Conservation (phyloP, 2,888 invertebrate species). For the Cataglyphis rosenhaueri region DNA sequence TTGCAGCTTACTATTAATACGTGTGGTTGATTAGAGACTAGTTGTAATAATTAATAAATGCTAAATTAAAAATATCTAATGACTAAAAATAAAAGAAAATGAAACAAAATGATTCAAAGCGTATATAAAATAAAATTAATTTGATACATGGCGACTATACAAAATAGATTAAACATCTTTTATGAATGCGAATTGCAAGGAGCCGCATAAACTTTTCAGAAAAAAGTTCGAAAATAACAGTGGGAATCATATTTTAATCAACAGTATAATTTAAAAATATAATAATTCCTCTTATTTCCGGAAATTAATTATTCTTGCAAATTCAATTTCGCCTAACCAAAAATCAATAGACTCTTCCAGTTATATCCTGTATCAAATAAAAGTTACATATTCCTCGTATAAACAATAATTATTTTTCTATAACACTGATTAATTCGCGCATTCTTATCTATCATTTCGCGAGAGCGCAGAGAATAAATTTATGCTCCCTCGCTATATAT, state of each 20-base stretch:
- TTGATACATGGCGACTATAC: neutral
- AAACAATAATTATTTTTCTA: conserved; percentile 26
- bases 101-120: neutral
- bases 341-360: conserved; percentile 21
- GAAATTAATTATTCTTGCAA: conserved; percentile 29
- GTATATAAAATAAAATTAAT: conserved; percentile 6
- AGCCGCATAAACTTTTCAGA: conserved; percentile 10
- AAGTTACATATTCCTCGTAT: conserved; percentile 24
- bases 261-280: conserved; percentile 15
- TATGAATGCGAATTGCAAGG: neutral
- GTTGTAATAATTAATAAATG: neutral
- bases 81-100: conserved; percentile 6
- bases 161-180: neutral
- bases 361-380: neutral
- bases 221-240: conserved; percentile 13
- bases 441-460: neutral
- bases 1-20: neutral
- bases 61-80: neutral
- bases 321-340: conserved; percentile 18
- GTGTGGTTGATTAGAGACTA: neutral
- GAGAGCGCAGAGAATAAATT: neutral
- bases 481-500: neutral
- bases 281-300: conserved; percentile 35
- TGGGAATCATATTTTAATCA: conserved; percentile 30
- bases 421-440: neutral